Evolutionary conservation across 2,797 vertebrate genomes (phyloP).

Genomic region (Silurus lanzhouensis): DNA sequence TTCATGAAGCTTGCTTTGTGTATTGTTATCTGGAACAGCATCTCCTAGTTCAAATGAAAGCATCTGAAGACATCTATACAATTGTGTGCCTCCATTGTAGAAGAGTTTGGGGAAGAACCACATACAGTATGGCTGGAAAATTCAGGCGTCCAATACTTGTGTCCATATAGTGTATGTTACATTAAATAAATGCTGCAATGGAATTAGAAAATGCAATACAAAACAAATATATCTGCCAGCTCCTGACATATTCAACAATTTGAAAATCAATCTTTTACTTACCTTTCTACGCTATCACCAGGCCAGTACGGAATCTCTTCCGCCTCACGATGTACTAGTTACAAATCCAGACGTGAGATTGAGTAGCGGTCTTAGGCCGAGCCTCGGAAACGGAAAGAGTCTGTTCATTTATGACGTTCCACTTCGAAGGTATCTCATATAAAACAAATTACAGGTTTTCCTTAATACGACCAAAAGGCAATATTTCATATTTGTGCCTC

Average conservation of each 20-base stretch:
- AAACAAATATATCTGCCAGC: background rate
- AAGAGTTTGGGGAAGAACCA: too few relatives aligned
- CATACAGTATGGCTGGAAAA: too few relatives aligned
- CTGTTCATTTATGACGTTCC: background rate
- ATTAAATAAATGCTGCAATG: background rate
- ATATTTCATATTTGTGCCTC: background rate
- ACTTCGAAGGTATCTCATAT: background rate
- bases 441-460: constrained; percentile 1
- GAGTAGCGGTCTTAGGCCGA: background rate
- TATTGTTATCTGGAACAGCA: too few relatives aligned
- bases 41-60: too few relatives aligned
- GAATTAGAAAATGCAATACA: background rate
- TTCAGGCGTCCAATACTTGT: too few relatives aligned
- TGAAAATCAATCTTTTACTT: background rate
- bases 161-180: background rate
- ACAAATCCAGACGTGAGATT: background rate
- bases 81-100: too few relatives aligned
- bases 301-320: too few relatives aligned
- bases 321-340: background rate
- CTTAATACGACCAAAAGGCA: constrained; percentile 12
- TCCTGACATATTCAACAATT: background rate
- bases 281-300: background rate
- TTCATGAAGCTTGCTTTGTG: too few relatives aligned
- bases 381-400: background rate
- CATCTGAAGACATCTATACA: too few relatives aligned